Percentiles rank a stretch among this genome's conserved stretches.
phyloP scores from a whole-genome alignment of 2,888 invertebrate genomes.

The Serrognathus titanus region DNA sequence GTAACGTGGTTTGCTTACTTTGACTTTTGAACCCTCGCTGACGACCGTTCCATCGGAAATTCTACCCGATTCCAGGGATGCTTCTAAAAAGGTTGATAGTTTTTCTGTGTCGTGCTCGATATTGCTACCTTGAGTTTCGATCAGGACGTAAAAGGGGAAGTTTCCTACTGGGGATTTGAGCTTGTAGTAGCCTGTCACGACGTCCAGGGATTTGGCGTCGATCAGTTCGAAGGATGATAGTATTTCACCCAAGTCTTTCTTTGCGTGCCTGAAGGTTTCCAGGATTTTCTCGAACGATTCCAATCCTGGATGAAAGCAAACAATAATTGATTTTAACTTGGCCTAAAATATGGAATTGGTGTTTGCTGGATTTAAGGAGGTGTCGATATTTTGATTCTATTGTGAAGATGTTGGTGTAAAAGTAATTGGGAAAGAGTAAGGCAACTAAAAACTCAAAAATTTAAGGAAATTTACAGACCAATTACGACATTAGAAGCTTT shows the following conservation, averaged over 20 bases:
- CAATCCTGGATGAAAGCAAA: conserved; percentile 56
- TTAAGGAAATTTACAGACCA: too few relatives aligned
- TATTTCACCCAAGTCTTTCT: conserved; percentile 77
- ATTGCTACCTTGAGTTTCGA: conserved; percentile 88
- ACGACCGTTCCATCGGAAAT: conserved; percentile 83
- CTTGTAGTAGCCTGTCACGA: conserved; percentile 60
- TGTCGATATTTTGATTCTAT: too few relatives aligned
- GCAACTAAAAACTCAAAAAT: too few relatives aligned
- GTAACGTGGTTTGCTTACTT: conserved; percentile 50
- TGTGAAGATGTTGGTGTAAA: too few relatives aligned
- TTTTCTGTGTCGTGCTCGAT: conserved; percentile 84
- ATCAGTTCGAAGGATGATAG: conserved; percentile 96
- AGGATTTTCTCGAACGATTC: conserved; percentile 75
- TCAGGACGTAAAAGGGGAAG: conserved; percentile 78
- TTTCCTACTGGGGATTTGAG: conserved; percentile 60
- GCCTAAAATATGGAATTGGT: too few relatives aligned
- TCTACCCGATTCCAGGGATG: conserved; percentile 65
- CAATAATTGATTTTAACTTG: too few relatives aligned
- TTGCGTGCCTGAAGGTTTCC: conserved; percentile 71
- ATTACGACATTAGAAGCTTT: too few relatives aligned
- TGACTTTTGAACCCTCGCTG: conserved; percentile 77
- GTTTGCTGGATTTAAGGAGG: too few relatives aligned
- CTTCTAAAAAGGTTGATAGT: conserved; percentile 71
- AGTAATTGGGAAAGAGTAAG: too few relatives aligned
- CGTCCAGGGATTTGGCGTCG: conserved; percentile 71